Evolutionary conservation across 2,113 vertebrate genomes (phyloP), one percentile per base, ranked within the genome.

Genomic region (Sceloporus undulatus): DNA sequence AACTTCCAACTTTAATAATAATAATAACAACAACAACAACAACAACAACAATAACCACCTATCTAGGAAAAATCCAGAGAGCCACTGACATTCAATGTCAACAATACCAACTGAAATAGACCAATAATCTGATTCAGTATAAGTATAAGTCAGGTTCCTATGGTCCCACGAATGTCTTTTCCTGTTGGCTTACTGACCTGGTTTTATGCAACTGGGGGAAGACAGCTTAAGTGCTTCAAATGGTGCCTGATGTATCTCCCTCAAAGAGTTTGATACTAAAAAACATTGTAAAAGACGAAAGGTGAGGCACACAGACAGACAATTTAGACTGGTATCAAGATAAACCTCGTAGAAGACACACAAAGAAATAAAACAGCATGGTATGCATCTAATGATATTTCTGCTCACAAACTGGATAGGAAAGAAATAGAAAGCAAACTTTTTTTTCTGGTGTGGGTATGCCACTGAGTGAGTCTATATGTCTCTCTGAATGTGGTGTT

Each of bases 351-450:
- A 86, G 92, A 93, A 93, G 88, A 92, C 59, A 87, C 19, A 25
- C 79, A 85, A 92, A 96, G 88, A 95, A 93, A 92, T 90, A 48
- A 94, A 90, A 93, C 91, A 23, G n/a, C 59, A 75, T 85, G 82
- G 85, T 88, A 87, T 88, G 68, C 9, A 68, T 89, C 85, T 85
- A 66, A 92, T 79, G 38, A 25, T 13, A 29, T 88, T 89, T 79
- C 48, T 77, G 78, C 78, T 52, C 66, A 70, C 66, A 56, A 29
- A 48, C 70, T 68, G 34, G 78, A 29, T n/a, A 29, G 56, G 84
- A 48, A 62, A 85, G 77, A 75, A 87, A 38, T 76, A 79, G 42
- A 34, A 5, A 1, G 27, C 27, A 29, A 48, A 48, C 48, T 56
- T n/a, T 87, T 34, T 85, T 29, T 85, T 2, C n/a, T 62, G 79